Conservation (phyloP, 23 tunicate species). For the Trididemnum clinides region DNA sequence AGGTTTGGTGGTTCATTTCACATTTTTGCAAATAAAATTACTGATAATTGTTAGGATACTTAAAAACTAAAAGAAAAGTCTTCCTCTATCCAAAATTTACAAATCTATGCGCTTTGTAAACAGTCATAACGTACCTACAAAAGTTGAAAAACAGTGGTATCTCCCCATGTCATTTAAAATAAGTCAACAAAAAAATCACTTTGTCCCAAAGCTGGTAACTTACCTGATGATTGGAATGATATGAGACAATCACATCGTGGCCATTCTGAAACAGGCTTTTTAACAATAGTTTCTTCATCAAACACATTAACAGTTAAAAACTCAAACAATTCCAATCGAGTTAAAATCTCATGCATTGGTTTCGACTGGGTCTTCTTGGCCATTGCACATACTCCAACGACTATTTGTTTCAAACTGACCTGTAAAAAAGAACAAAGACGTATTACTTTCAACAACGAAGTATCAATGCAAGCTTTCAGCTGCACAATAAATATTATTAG, state of each 20-base stretch:
- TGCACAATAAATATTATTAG: too few relatives aligned
- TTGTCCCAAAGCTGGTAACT: too few relatives aligned
- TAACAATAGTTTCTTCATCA: constrained; percentile 59
- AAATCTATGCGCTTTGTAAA: too few relatives aligned
- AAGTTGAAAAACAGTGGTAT: too few relatives aligned
- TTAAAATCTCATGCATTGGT: constrained; percentile 94
- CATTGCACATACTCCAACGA: constrained; percentile 98
- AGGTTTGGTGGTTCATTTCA: too few relatives aligned
- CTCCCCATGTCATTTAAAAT: too few relatives aligned
- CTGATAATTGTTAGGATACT: too few relatives aligned
- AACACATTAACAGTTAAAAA: constrained; percentile 71
- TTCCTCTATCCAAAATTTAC: too few relatives aligned
- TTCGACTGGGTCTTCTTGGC: constrained; percentile 89
- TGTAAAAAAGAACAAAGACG: background rate
- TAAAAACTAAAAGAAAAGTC: too few relatives aligned
- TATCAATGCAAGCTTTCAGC: too few relatives aligned
- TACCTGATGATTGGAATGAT: constrained; percentile 94
- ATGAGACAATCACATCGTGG: constrained; percentile 92
- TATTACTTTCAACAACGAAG: background rate
- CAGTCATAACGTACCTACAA: too few relatives aligned
- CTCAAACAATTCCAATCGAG: constrained; percentile 78
- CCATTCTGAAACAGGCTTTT: constrained; percentile 90
- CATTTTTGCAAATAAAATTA: too few relatives aligned
- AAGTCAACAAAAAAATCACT: background rate
- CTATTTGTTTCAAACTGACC: constrained; percentile 47